Percentiles rank a stretch among this genome's conserved stretches.
Evolutionary conservation across 2,113 vertebrate species (phyloP).

Genomic region (Daubentonia madagascariensis): DNA sequence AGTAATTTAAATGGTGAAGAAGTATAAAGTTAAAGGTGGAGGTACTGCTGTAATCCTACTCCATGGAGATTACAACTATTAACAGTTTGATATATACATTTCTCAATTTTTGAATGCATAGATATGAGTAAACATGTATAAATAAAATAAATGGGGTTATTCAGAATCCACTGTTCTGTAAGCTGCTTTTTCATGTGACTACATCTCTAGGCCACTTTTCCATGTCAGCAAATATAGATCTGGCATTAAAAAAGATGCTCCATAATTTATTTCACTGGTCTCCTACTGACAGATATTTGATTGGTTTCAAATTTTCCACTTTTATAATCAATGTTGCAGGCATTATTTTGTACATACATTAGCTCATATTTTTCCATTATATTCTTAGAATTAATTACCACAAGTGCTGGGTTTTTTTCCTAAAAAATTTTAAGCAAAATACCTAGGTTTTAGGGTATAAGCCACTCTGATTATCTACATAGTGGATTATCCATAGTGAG

Average conservation of each 20-base stretch:
- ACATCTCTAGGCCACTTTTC: not conserved
- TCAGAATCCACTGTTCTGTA: not conserved
- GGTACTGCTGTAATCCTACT: not conserved
- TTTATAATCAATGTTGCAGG: not conserved
- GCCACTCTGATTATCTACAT: not conserved
- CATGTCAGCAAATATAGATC: not conserved
- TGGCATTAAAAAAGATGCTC: not conserved
- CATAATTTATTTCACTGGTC: not conserved
- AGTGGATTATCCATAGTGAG: not conserved
- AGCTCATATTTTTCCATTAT: not conserved
- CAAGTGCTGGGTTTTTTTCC: not conserved
- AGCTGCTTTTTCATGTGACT: not conserved
- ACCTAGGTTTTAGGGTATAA: not conserved
- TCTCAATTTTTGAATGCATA: not conserved
- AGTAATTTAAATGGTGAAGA: not conserved
- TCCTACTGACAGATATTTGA: not conserved
- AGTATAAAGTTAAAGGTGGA: not conserved
- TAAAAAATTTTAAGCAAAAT: not conserved
- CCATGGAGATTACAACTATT: not conserved
- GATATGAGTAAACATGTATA: not conserved
- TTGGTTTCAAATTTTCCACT: constrained; percentile 22
- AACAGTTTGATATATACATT: not conserved
- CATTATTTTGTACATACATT: not conserved
- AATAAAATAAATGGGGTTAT: constrained; percentile 10
- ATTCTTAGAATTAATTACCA: constrained; percentile 14